Evolutionary conservation across 1,140 invertebrate species (phyloP).

Genomic region (Muscidifurax raptorellus): DNA sequence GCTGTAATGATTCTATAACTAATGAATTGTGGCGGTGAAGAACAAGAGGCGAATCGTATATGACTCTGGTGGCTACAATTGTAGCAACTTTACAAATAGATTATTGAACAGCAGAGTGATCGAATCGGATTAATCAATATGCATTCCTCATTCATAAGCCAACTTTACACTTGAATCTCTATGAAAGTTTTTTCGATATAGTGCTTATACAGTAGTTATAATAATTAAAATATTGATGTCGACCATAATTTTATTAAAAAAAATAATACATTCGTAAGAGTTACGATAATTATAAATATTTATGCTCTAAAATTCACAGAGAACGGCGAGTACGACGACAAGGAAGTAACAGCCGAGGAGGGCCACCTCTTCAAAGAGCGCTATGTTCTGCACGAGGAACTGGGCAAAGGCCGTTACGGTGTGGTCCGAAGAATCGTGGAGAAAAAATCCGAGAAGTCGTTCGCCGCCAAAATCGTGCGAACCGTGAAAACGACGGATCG

Average conservation of each 20-base stretch:
- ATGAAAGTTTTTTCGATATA: neutral
- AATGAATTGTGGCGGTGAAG: neutral
- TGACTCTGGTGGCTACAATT: neutral
- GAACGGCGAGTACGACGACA: constrained; percentile 22
- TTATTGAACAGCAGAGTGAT: neutral
- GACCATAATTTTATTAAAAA: no score
- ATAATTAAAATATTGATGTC: no score
- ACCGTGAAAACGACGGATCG: constrained; percentile 88
- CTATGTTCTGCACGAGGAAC: constrained; percentile 82
- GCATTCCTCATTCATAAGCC: neutral
- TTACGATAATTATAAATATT: neutral
- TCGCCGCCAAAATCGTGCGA: constrained; percentile 94
- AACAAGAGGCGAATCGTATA: no score
- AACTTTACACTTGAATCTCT: neutral
- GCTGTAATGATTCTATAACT: neutral
- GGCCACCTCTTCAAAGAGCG: constrained; percentile 78
- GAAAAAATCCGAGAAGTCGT: constrained; percentile 80
- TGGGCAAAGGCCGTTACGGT: constrained; percentile 90
- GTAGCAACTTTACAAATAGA: neutral
- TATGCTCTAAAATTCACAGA: constrained; percentile 9
- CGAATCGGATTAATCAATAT: neutral
- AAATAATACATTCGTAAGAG: neutral
- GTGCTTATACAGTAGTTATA: no score
- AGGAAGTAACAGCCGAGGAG: constrained; percentile 73
- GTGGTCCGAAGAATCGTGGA: constrained; percentile 86